A percentile compares a stretch with the other conserved stretches of the same genome.
These are phyloP conservation scores for Ictalurus furcatus DNA, from an alignment of 2,113 vertebrate genomes.

Conservation along the genomic window DNA sequence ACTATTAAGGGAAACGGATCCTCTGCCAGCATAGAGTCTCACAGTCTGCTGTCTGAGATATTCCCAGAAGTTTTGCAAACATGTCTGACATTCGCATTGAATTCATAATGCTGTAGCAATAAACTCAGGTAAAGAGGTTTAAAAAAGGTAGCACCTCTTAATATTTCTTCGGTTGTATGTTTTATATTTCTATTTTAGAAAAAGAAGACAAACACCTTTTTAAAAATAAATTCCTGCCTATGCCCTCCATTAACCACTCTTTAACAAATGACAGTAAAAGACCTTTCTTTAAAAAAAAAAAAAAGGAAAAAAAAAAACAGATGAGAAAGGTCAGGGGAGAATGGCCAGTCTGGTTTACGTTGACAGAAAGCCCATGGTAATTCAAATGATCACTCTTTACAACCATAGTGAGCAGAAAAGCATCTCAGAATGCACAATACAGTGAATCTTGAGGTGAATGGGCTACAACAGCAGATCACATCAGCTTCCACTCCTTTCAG, in stretches of 20 bases:
- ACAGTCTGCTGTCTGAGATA: neutral
- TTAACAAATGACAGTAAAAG: neutral
- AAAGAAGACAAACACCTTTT: neutral
- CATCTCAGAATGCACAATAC: neutral
- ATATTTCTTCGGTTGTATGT: neutral
- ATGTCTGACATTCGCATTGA: neutral
- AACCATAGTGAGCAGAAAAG: neutral
- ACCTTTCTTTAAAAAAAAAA: too few relatives aligned
- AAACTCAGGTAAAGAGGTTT: neutral
- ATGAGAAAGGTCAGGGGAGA: neutral
- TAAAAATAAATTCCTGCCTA: too few relatives aligned
- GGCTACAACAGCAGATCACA: neutral
- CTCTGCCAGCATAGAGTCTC: neutral
- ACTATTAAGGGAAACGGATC: conserved; percentile 7
- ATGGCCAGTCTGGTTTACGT: neutral
- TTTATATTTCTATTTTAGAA: neutral
- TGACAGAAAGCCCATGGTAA: neutral
- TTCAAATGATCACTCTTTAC: neutral
- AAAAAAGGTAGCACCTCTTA: neutral
- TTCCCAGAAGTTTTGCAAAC: neutral
- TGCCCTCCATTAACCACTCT: neutral
- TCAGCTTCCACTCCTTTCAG: too few relatives aligned
- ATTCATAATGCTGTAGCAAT: neutral
- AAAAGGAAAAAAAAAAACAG: neutral
- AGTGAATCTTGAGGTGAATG: neutral